phyloP scores from a whole-genome alignment of 2,888 invertebrate genomes.

The Apamea monoglypha region DNA sequence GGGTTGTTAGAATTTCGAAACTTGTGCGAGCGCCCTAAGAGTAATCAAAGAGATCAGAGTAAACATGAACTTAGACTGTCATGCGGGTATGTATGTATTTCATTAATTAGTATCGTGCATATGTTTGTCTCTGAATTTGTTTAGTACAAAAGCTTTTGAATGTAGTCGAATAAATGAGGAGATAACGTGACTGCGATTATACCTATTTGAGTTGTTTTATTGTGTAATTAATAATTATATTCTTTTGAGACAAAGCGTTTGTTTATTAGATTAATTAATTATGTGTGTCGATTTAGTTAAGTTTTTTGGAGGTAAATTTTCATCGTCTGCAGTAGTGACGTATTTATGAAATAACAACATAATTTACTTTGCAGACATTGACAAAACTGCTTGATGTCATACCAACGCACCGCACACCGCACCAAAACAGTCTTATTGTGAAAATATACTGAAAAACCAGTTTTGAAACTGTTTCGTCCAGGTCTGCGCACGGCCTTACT shows the following conservation, averaged over 20 bases:
- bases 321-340: background rate
- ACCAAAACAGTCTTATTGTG: background rate
- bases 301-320: background rate
- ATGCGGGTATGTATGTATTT: slow-evolving; percentile 81
- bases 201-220: background rate
- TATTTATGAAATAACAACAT: background rate
- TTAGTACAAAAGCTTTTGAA: slow-evolving; percentile 40
- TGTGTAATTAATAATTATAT: background rate
- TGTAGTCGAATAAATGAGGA: slow-evolving; percentile 14
- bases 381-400: background rate
- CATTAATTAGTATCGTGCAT: slow-evolving; percentile 73
- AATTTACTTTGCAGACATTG: background rate
- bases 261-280: background rate
- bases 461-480: background rate
- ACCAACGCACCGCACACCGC: background rate
- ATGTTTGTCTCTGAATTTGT: slow-evolving; percentile 42
- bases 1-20: slow-evolving; percentile 58
- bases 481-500: background rate
- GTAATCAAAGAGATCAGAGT: slow-evolving; percentile 81
- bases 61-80: slow-evolving; percentile 80
- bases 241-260: slow-evolving; percentile 7
- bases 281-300: background rate
- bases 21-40: slow-evolving; percentile 52
- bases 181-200: background rate
- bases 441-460: background rate